Evolutionary conservation across 2,888 invertebrate genomes (phyloP), one percentile per base, ranked within the genome.

Genomic region (Eupeodes latifasciatus): DNA sequence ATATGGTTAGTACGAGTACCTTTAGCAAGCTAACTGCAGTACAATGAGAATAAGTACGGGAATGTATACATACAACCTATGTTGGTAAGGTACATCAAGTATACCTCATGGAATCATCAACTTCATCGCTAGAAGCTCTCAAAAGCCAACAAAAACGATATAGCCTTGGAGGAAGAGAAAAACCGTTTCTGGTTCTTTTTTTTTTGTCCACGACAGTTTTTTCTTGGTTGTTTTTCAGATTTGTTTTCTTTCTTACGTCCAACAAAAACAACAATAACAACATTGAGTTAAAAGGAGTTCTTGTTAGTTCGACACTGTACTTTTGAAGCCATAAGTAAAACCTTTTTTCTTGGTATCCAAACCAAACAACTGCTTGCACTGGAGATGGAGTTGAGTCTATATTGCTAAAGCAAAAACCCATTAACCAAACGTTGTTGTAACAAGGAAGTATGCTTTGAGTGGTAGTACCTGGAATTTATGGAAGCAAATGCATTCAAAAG

Each of bases 401-500:
- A 51, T 71, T 36, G 85, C 66, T 36, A 16, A 67, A 53, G 27
- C 47, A 34, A 74, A 27, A 84, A 78, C 34, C 84, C 88, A 84
- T 88, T 88, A 74, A 85, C 66, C 76, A 72, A 81, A 81, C 84
- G 76, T 84, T 72, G 87, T 72, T 72, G 87, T 72, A 88, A 88
- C 88, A 88, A 88, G 88, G 85, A 88, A 88, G 88, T 88, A 85
- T 78, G 77, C 88, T 81, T 76, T 75, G 85, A 85, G 77, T 81
- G 71, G 88, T 81, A 75, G 88, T 88, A 88, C 85, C 88, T 71
- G 81, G 88, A 88, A 85, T 85, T 88, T 81, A 85, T 88, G 81
- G 88, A 85, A 81, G 81, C 84, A 57, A 78, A 81, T 81, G 81
- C 74, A 84, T 81, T 81, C 84, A 78, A 27, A 27, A 69, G 77